Evolutionary conservation across 2,888 invertebrate species (phyloP), one percentile per base, ranked within the genome.

Genomic region (Bugula neritina): DNA sequence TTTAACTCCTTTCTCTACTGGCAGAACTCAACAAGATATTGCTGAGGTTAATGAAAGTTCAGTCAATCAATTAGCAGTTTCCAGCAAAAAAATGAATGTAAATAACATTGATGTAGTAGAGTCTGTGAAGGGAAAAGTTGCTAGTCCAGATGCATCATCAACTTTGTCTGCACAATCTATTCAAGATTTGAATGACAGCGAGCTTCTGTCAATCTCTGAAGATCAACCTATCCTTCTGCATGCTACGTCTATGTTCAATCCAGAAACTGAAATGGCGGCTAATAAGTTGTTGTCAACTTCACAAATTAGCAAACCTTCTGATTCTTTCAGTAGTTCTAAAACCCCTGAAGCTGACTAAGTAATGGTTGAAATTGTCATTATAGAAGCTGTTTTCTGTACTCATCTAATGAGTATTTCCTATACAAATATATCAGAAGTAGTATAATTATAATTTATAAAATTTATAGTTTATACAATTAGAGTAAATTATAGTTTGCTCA

Each of bases 231-330:
- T 25, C 31, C 21, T 63, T 3, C 25, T 63, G 17, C 63, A 27
- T 31, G 31, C 29, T 31, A 31, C 63, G 13, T 63, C 63, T 10
- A 63, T 63, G 63, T 63, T 63, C 27, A 63, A 63, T n/a, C 63
- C 63, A 29, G 63, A 63, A n/a, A 3, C 17, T 3, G 63, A 63
- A 63, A 43, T 43, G n/a, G n/a, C n/a, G n/a, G n/a, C n/a, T n/a
- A n/a, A n/a, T n/a, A n/a, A n/a, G n/a, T n/a, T n/a, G n/a, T n/a
- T n/a, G n/a, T n/a, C n/a, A n/a, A n/a, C n/a, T n/a, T n/a, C n/a
- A n/a, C n/a, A n/a, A n/a, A n/a, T n/a, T n/a, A n/a, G n/a, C n/a
- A n/a, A n/a, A n/a, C n/a, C n/a, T n/a, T n/a, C n/a, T n/a, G n/a
- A n/a, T n/a, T n/a, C n/a, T n/a, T n/a, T n/a, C n/a, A n/a, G n/a